Base-by-base conservation (phyloP, 1,140 invertebrate species). In the Lanistes nyassanus region DNA sequence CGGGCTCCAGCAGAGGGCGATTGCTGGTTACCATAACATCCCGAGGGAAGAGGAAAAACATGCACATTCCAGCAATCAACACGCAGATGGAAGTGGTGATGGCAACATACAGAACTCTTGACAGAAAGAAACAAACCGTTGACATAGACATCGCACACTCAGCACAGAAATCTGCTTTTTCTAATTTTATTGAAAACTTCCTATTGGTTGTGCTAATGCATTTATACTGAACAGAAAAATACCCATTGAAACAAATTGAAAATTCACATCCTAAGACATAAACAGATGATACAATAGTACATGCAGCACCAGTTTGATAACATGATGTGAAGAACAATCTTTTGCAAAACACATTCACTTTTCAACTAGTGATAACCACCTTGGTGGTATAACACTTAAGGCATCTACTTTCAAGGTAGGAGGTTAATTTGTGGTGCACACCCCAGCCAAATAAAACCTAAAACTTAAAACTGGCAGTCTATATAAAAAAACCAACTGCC, bases 11-110 rank as follows among this genome's bases (percentile, higher is more conserved):
- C 39, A 83, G 76, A 19, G 79, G 79, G 39, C 76, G 62, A 56
- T 79, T 81, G 71, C 82, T 85, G 31, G 70, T 74, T 19, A 86
- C 66, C 26, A 69, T 79, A 29, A 87, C 84, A 67, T 84, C 79
- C 70, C 86, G 65, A 1, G 84, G 83, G 58, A 84, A 83, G 62
- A 87, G 69, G 81, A 87, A 86, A 72, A 86, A 87, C 62, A 87
- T 79, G 11, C 86, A 73, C 0, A 86, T 76, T 9, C 80, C 80
- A 9, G 82, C 84, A 0, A 71, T 76, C 16, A 81, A 6, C 5
- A 82, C 21, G 74, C 82, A 86, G 11, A 86, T 21, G 13, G 79
- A 19, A 29, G 86, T 78, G 13, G 85, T 82, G n/a, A 86, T 68
- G 23, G 72, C 71, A 0, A 87, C 86, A 77, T 84, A 86, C 42